Evolutionary conservation across 2,113 vertebrate species (phyloP).

Genomic region (Phainopepla nitens): DNA sequence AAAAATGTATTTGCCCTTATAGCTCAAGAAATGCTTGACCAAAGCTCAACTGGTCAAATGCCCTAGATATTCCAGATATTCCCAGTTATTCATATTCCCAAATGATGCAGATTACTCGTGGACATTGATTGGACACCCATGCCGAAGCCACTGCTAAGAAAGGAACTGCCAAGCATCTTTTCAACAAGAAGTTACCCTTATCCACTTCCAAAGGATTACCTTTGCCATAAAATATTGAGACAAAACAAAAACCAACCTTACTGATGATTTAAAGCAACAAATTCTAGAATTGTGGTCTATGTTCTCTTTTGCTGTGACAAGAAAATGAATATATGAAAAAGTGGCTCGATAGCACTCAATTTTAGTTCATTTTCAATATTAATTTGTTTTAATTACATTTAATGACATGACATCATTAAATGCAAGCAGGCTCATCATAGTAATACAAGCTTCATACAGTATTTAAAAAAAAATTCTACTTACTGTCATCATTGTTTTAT

Average conservation of each 20-base stretch:
- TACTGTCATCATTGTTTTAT: background rate
- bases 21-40: background rate
- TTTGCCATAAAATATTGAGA: background rate
- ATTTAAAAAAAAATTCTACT: background rate
- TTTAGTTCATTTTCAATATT: conserved; percentile 24
- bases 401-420: conserved; percentile 15
- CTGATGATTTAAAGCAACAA: background rate
- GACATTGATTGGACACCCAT: fast-evolving
- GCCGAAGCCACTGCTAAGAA: background rate
- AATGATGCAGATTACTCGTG: background rate
- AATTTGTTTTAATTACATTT: conserved; percentile 50
- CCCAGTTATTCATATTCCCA: background rate
- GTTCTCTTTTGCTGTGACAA: background rate
- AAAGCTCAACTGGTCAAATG: background rate
- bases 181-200: background rate
- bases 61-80: background rate
- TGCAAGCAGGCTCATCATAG: background rate
- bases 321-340: background rate
- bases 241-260: background rate
- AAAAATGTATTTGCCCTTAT: background rate
- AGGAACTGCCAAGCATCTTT: background rate
- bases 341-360: background rate
- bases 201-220: background rate
- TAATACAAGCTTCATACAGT: background rate
- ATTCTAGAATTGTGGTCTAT: background rate